phyloP scores from a whole-genome alignment of 2,888 invertebrate genomes.

The Ichneumoninae sp. region DNA sequence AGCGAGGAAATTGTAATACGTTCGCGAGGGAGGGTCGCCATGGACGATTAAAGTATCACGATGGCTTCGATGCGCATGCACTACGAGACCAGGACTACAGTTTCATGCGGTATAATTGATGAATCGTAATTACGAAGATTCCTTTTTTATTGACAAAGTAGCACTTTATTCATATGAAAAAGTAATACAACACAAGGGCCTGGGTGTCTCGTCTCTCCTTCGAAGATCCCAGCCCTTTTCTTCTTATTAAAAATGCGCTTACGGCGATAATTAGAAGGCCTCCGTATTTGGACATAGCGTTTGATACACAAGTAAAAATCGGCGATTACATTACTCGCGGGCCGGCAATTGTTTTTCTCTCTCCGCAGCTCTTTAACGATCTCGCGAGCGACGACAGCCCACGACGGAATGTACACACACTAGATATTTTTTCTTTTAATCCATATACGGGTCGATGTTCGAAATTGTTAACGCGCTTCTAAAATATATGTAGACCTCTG shows the following conservation, averaged over 20 bases:
- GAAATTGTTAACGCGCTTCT: slow-evolving; percentile 50
- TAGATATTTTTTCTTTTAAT: neutral
- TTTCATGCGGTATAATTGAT: neutral
- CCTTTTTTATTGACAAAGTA: slow-evolving; percentile 82
- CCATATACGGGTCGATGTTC: slow-evolving; percentile 27
- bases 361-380: neutral
- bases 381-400: neutral
- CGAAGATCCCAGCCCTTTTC: slow-evolving; percentile 36
- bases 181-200: slow-evolving; percentile 82
- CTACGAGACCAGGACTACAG: no score
- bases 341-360: neutral
- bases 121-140: neutral
- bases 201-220: slow-evolving; percentile 60
- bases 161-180: slow-evolving; percentile 83
- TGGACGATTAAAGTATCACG: slow-evolving; percentile 5
- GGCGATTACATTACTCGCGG: slow-evolving; percentile 13
- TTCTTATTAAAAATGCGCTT: slow-evolving; percentile 68
- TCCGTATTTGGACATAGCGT: slow-evolving; percentile 57
- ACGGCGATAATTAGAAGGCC: slow-evolving; percentile 74
- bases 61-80: slow-evolving; percentile 1
- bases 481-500: slow-evolving; percentile 61
- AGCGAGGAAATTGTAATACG: neutral
- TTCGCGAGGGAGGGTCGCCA: slow-evolving; percentile 1
- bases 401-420: slow-evolving; percentile 23
- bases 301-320: slow-evolving; percentile 50